Conservation (phyloP, 2,113 vertebrate species). For the Sturnira hondurensis region DNA sequence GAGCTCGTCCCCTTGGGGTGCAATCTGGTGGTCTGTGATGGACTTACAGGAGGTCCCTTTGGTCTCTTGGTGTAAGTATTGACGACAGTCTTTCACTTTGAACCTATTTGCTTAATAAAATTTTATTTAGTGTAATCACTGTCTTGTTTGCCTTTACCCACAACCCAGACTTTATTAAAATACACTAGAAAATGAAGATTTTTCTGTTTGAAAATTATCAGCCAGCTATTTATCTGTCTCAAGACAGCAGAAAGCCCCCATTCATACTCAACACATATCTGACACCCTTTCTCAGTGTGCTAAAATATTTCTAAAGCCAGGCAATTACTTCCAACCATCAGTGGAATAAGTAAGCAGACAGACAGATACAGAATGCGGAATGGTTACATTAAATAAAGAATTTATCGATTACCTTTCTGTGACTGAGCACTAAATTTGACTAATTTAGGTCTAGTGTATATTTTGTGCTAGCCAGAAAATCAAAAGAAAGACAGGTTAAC, state of each 20-base stretch:
- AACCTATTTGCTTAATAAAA: background rate
- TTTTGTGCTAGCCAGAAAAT: background rate
- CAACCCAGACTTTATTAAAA: background rate
- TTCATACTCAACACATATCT: background rate
- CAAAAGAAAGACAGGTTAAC: background rate
- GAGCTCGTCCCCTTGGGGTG: background rate
- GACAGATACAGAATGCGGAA: background rate
- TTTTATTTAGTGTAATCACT: background rate
- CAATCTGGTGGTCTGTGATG: background rate
- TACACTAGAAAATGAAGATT: background rate
- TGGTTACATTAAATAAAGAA: background rate
- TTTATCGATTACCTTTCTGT: background rate
- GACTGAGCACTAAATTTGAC: background rate
- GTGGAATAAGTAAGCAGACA: background rate
- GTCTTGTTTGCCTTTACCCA: background rate
- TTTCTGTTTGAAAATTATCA: background rate
- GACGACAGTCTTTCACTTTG: background rate
- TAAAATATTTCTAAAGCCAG: background rate
- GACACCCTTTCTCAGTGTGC: background rate
- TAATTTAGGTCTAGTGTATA: background rate
- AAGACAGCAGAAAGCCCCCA: background rate
- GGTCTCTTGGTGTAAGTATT: background rate
- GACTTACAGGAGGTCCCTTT: background rate
- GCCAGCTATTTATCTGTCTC: background rate
- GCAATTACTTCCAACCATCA: background rate